These are phyloP conservation scores for Plectropomus leopardus DNA, from an alignment of 2,113 vertebrate species.

Conservation along the genomic window DNA sequence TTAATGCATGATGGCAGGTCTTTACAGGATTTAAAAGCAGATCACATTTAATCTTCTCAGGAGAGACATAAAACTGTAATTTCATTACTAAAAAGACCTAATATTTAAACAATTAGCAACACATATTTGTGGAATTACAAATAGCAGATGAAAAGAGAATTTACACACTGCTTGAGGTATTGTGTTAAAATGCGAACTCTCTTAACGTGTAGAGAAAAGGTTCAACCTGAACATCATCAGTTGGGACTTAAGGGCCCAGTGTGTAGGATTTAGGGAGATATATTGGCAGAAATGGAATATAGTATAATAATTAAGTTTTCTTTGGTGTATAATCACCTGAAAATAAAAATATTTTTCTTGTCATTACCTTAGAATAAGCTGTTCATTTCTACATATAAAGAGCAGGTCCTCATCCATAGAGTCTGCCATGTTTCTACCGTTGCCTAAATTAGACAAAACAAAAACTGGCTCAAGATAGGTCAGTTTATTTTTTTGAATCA, in stretches of 20 bases:
- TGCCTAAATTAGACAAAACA: too few relatives aligned
- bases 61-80: neutral
- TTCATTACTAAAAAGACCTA: neutral
- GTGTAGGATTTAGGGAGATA: too few relatives aligned
- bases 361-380: too few relatives aligned
- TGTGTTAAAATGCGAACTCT: neutral
- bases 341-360: too few relatives aligned
- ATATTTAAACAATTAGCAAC: neutral
- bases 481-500: too few relatives aligned
- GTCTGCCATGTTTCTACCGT: too few relatives aligned
- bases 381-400: too few relatives aligned
- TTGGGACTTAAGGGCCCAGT: neutral
- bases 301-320: neutral
- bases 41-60: neutral
- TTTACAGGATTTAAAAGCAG: conserved; percentile 20
- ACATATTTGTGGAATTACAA: conserved; percentile 2
- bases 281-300: neutral
- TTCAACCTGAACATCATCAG: neutral
- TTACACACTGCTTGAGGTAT: neutral
- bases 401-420: too few relatives aligned
- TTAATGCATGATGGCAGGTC: neutral
- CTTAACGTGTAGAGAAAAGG: neutral
- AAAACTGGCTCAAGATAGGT: too few relatives aligned
- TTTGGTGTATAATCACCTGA: too few relatives aligned
- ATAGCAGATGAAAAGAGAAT: neutral